These are phyloP conservation scores for Columba guinea DNA, from an alignment of 2,797 vertebrate species.

Conservation along the genomic window DNA sequence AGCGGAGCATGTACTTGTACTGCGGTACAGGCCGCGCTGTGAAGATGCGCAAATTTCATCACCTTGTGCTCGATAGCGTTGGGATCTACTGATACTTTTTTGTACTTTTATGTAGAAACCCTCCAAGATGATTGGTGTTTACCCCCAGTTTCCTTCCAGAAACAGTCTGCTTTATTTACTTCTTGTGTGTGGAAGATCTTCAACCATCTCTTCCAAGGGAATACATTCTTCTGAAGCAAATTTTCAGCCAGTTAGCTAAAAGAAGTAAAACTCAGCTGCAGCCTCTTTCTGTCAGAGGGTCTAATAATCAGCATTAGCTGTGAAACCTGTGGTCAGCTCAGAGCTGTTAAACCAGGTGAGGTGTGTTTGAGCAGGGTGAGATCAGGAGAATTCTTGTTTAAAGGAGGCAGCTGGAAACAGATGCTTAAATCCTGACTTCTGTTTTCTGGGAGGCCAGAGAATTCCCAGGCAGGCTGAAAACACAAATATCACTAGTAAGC, in stretches of 20 bases:
- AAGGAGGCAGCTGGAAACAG: neutral
- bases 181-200: neutral
- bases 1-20: neutral
- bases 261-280: neutral
- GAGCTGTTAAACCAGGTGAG: neutral
- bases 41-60: neutral
- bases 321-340: neutral
- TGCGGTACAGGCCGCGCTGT: fast-evolving
- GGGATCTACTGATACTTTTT: neutral
- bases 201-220: neutral
- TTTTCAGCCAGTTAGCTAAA: neutral
- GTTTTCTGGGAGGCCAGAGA: neutral
- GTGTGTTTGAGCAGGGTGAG: neutral
- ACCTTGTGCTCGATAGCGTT: neutral
- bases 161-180: neutral
- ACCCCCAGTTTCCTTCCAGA: neutral
- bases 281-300: neutral
- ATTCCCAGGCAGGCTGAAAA: neutral
- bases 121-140: neutral
- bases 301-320: neutral
- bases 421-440: neutral
- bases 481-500: neutral
- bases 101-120: neutral
- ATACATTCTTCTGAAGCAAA: neutral
- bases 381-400: neutral